Conservation (phyloP, 1,140 invertebrate species). For the Scaptodrosophila lebanonensis region DNA sequence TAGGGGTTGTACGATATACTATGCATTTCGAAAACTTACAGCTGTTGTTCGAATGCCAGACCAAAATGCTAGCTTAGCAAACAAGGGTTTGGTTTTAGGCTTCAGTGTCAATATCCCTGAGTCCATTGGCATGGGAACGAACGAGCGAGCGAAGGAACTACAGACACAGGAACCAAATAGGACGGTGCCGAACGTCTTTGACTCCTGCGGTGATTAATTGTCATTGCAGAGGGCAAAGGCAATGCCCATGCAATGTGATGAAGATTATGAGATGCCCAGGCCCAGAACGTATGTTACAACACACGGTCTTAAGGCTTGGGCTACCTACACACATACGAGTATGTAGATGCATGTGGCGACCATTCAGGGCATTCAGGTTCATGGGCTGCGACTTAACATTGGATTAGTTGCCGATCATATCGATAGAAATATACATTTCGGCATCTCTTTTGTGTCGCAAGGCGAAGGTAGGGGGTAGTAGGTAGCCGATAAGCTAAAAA, state of each 20-base stretch:
- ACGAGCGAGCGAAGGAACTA: constrained; percentile 11
- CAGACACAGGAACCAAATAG: constrained; percentile 15
- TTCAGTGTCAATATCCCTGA: constrained; percentile 44
- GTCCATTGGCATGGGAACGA: constrained; percentile 29
- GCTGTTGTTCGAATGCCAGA: constrained; percentile 42
- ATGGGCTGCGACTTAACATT: constrained; percentile 46
- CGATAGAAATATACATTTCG: constrained; percentile 21
- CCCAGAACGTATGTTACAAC: constrained; percentile 32
- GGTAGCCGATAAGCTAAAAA: constrained; percentile 11
- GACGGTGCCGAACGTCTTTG: constrained; percentile 69
- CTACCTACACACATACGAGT: not conserved
- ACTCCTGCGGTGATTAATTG: constrained; percentile 74
- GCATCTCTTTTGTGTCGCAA: constrained; percentile 25
- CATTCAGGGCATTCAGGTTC: constrained; percentile 18
- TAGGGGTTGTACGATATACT: constrained; percentile 55
- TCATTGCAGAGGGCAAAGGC: constrained; percentile 37
- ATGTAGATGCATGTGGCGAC: constrained; percentile 12
- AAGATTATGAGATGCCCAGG: no score
- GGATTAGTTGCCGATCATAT: constrained; percentile 70
- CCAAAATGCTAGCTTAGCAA: constrained; percentile 43
- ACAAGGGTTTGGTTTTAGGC: constrained; percentile 58
- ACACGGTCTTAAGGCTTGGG: constrained; percentile 1
- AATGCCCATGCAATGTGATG: constrained; percentile 4
- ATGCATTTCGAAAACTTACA: constrained; percentile 34
- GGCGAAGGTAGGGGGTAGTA: constrained; percentile 48